Percentiles rank a stretch among this genome's conserved stretches.
Conservation (phyloP, 2,113 vertebrate species). For the Indri indri region DNA sequence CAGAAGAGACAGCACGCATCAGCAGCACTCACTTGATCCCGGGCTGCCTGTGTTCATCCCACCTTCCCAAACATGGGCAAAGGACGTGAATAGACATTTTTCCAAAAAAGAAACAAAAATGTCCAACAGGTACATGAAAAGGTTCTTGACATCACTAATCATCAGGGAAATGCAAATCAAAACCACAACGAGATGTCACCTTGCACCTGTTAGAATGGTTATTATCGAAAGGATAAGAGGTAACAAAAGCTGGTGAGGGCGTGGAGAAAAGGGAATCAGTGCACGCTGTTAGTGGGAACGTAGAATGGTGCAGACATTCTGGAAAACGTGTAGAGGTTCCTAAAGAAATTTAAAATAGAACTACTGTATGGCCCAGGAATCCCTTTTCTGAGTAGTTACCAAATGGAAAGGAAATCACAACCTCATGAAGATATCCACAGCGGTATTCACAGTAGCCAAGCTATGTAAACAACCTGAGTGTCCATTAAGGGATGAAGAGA, state of each 20-base stretch:
- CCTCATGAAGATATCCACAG: not conserved
- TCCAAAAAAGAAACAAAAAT: not conserved
- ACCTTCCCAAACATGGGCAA: not conserved
- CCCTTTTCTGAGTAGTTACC: not conserved
- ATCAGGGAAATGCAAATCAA: not conserved
- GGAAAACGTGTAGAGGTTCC: not conserved
- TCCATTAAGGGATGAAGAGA: not conserved
- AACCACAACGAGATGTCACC: no score
- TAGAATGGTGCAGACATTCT: no score
- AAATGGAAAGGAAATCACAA: not conserved
- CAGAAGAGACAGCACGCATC: fast-evolving
- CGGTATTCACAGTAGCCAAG: not conserved
- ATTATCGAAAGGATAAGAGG: not conserved
- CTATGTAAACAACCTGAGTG: not conserved
- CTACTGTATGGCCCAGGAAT: not conserved
- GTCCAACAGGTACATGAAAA: not conserved
- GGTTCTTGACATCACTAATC: not conserved
- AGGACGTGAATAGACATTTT: not conserved
- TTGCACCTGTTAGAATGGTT: not conserved
- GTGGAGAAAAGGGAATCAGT: not conserved
- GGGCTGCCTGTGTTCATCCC: fast-evolving
- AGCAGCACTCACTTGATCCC: not conserved
- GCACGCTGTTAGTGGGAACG: not conserved
- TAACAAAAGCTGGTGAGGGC: fast-evolving
- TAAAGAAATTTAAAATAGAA: not conserved